Base-by-base conservation (phyloP, 2,888 invertebrate genomes). In the Rhorus exstirpatorius region DNA sequence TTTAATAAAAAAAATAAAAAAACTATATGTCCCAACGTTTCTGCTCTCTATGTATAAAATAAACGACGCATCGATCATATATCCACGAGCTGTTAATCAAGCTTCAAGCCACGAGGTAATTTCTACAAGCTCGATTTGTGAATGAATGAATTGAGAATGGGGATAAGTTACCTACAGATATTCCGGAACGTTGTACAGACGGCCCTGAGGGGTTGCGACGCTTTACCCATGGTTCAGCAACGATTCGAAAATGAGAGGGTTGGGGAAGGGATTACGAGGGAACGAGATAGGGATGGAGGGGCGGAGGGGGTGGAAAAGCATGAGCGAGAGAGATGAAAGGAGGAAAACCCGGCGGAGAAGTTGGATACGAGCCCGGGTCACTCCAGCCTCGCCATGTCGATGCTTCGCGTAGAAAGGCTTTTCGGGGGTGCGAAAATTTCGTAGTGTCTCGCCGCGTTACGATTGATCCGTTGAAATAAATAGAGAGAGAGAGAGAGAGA, bases 311-410 rank as follows among this genome's bases (percentile, higher is more conserved):
- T 12, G 53, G 61, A 67, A 68, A 49, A n/a, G 53, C 24, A 12
- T 31, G 55, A 77, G 31, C 31, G 71, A n/a, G 44, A 38, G 24
- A 17, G 17, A 53, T 76, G 6, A 82, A 81, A 80, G 79, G 71
- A 76, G 81, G 86, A 79, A 82, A 82, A 78, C 86, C 85, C 86
- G 89, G 91, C 89, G 91, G 89, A 88, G 89, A 88, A 87, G 89
- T 90, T 90, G 90, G 89, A 86, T 61, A 88, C 90, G 90, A 61
- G 74, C 92, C 92, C 92, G 92, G 92, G 92, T 89, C 90, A 91
- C 91, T 90, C 90, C 89, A 88, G 90, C 90, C 89, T 89, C 90
- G 89, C 89, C 90, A 92, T 91, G 91, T 90, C 91, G 90, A 89
- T 90, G 91, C 88, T 83, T 88, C 88, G 89, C 87, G 89, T 88